These are phyloP conservation scores for Oplegnathus fasciatus DNA, from an alignment of 2,113 vertebrate genomes.

Conservation along the genomic window DNA sequence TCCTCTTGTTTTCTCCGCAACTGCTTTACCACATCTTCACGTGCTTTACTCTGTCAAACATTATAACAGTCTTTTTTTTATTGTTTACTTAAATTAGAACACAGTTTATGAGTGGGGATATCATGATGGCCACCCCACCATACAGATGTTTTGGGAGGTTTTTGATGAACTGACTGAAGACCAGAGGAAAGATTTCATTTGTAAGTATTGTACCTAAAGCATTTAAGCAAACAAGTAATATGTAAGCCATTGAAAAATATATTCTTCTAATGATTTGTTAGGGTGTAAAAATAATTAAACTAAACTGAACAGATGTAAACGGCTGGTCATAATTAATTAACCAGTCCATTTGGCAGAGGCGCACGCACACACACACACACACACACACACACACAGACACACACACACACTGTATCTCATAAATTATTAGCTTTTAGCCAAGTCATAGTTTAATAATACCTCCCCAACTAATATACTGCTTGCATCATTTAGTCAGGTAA, in stretches of 20 bases:
- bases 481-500: no score
- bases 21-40: neutral
- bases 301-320: no score
- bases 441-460: no score
- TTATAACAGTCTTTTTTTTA: no score
- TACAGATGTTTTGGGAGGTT: constrained; percentile 87
- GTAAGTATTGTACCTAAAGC: constrained; percentile 76
- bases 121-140: constrained; percentile 71
- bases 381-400: no score
- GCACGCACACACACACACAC: no score
- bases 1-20: no score
- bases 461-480: no score
- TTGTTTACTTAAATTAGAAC: constrained; percentile 72
- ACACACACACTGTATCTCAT: no score
- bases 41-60: neutral
- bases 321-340: no score
- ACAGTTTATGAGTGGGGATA: constrained; percentile 72
- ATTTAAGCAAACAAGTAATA: neutral
- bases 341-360: no score
- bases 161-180: constrained; percentile 84
- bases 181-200: constrained; percentile 86
- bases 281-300: neutral
- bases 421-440: no score
- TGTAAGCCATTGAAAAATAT: neutral
- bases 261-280: neutral